Evolutionary conservation across 23 tunicate species (phyloP), one percentile per base, ranked within the genome.

Genomic region (Botrylloides violaceus): DNA sequence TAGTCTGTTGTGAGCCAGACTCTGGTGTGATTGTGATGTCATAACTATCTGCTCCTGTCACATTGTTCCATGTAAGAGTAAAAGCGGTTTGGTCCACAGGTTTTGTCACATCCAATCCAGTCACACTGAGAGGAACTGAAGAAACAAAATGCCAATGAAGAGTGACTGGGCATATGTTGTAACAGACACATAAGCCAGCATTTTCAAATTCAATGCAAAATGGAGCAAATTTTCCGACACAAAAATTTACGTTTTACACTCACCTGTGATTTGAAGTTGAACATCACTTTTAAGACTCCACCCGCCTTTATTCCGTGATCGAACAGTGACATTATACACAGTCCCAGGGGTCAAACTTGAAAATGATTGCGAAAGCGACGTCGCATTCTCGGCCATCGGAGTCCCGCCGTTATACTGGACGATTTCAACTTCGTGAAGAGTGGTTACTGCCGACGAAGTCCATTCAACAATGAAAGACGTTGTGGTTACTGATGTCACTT

Each of bases 31-130:
- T 20, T 38, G 74, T 68, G 9, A 68, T 30, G 26, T 39, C 28
- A 68, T 68, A 68, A 19, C 20, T 39, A 6, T 31, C 29, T 6
- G 74, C 74, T 22, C 74, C 74, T 22, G 56, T 36, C 23, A 26
- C 74, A 32, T 53, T 28, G 9, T 39, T 68, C 74, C 74, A 68
- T 0, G 43, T 18, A 4, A 68, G 30, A 32, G 31, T 43, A 43
- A 68, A 68, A 24, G 25, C 4, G 30, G 74, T 68, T 43, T 68
- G 74, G 1, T 26, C 27, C 6, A 60, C 65, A 25, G 65, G 65
- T 15, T 18, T 26, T 18, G 29, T 29, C 26, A 60, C 65, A 60
- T 18, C 65, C 65, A 60, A 60, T 32, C 47, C 74, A 4, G 21
- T 22, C 5, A 68, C 74, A 18, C 49, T 19, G 12, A 27, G 25